Evolutionary conservation across 2,888 invertebrate species (phyloP).

Genomic region (Drepana falcataria): DNA sequence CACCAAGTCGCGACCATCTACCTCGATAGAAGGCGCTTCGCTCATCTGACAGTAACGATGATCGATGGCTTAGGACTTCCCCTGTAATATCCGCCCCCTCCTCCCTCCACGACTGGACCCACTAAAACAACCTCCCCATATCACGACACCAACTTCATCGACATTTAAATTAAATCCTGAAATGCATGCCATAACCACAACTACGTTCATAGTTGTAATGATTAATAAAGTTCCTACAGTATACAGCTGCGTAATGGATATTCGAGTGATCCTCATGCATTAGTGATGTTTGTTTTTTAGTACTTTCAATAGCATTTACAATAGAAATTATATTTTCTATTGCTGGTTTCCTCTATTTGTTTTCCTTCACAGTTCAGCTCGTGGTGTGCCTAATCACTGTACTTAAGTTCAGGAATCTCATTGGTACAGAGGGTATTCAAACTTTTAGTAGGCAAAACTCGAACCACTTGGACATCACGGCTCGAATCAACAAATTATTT

Average conservation of each 20-base stretch:
- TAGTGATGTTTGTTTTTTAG: too few relatives aligned
- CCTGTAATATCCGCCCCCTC: slow-evolving; percentile 59
- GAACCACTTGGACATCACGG: too few relatives aligned
- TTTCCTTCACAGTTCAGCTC: too few relatives aligned
- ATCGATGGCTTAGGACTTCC: slow-evolving; percentile 63
- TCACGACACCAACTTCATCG: slow-evolving; percentile 12
- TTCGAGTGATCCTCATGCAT: not conserved
- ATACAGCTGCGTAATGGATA: not conserved
- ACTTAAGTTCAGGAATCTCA: too few relatives aligned
- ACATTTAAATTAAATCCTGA: slow-evolving; percentile 10
- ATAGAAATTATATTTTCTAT: too few relatives aligned
- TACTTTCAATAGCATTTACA: too few relatives aligned
- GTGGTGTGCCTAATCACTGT: too few relatives aligned
- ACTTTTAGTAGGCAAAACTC: too few relatives aligned
- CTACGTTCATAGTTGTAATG: too few relatives aligned
- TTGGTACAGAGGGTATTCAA: too few relatives aligned
- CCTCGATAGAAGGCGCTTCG: slow-evolving; percentile 59
- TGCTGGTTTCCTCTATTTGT: too few relatives aligned
- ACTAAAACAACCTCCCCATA: slow-evolving; percentile 23
- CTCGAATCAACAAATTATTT: too few relatives aligned
- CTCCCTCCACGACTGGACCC: slow-evolving; percentile 17
- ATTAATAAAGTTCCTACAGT: not conserved
- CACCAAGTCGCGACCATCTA: slow-evolving; percentile 38
- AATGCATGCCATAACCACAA: not conserved
- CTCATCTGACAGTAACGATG: slow-evolving; percentile 65